Percentiles rank a stretch among this genome's conserved stretches.
Conservation (phyloP, 2,888 invertebrate genomes). For the Sphaeridia pumilis region DNA sequence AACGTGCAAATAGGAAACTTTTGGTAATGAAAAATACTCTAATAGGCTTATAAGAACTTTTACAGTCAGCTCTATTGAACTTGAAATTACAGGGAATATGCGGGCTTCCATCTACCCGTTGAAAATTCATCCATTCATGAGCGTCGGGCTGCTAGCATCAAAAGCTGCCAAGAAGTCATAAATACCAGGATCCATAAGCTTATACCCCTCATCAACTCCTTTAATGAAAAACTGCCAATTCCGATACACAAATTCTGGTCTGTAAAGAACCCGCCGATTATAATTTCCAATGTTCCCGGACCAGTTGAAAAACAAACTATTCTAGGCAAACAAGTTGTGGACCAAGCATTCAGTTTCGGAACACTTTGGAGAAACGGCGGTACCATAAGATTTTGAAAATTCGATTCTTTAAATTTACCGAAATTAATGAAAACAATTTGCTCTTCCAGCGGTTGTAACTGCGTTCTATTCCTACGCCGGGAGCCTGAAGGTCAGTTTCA, state of each 20-base stretch:
- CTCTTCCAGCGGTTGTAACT: background rate
- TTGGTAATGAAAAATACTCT: background rate
- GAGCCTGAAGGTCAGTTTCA: background rate
- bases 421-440: background rate
- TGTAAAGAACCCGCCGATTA: background rate
- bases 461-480: background rate
- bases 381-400: background rate
- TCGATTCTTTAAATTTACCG: too few species aligned
- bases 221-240: too few species aligned
- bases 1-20: background rate
- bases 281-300: background rate
- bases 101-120: background rate
- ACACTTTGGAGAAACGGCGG: background rate
- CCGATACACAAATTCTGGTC: too few species aligned
- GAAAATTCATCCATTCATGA: background rate
- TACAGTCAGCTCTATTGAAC: background rate
- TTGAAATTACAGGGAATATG: background rate
- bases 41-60: background rate
- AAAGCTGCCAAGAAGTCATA: background rate
- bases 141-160: background rate
- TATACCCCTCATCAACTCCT: too few species aligned
- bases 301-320: background rate
- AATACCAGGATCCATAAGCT: background rate
- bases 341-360: background rate
- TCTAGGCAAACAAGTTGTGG: background rate